Evolutionary conservation across 2,113 vertebrate genomes (phyloP).

Genomic region (Pogona vitticeps): DNA sequence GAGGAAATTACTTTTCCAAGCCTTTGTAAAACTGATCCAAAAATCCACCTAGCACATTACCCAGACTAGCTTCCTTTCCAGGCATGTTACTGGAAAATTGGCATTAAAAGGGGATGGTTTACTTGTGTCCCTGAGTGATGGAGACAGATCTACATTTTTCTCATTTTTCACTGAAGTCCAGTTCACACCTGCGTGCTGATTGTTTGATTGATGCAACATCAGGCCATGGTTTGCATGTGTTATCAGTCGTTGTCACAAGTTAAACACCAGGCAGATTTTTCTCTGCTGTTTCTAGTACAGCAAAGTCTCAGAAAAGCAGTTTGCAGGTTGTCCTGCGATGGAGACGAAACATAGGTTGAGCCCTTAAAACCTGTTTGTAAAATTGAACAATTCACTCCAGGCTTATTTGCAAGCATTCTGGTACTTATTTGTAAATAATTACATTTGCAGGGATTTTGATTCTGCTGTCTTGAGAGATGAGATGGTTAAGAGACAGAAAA

Average conservation of each 20-base stretch:
- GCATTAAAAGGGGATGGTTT: neutral
- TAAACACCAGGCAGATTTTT: neutral
- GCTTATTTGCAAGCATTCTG: slow-evolving; percentile 35
- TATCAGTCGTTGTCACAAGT: neutral
- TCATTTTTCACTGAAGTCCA: slow-evolving; percentile 18
- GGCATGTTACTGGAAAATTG: slow-evolving; percentile 55
- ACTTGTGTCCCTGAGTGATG: slow-evolving; percentile 7
- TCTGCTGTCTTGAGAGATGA: slow-evolving; percentile 8
- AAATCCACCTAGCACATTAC: neutral
- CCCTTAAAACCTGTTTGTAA: slow-evolving; percentile 36
- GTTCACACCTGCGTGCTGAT: neutral
- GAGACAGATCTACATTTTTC: neutral
- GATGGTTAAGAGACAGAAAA: slow-evolving; percentile 19
- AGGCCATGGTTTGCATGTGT: neutral
- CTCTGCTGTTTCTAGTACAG: neutral
- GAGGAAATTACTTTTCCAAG: slow-evolving; percentile 46
- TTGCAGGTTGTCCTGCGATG: neutral
- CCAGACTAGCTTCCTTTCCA: slow-evolving; percentile 47
- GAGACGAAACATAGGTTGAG: neutral
- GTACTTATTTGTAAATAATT: slow-evolving; percentile 48
- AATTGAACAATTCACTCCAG: slow-evolving; percentile 19
- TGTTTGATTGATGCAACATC: neutral
- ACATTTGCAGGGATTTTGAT: slow-evolving; percentile 47
- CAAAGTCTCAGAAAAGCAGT: neutral
- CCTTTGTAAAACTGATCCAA: neutral